Percentiles rank a stretch among this genome's conserved stretches.
Conservation (phyloP, 2,113 vertebrate species). For the Centropristis striata region DNA sequence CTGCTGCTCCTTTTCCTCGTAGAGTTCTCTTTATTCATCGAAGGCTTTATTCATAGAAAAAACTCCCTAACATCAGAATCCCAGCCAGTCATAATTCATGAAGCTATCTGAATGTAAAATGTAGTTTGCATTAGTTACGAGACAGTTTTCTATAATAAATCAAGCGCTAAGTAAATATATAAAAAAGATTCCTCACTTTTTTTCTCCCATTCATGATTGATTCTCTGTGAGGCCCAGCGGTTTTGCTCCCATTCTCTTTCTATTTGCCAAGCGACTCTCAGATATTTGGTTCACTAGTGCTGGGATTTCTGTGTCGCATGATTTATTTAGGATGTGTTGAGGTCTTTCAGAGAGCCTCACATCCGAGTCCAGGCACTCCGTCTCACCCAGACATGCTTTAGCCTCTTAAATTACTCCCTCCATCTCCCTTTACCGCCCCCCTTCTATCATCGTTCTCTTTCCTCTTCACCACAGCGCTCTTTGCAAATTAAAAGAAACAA, state of each 20-base stretch:
- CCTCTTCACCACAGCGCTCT: conserved; percentile 40
- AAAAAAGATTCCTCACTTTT: neutral
- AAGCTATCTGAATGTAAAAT: neutral
- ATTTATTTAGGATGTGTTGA: conserved; percentile 79
- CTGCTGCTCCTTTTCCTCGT: neutral
- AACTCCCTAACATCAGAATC: conserved; percentile 17
- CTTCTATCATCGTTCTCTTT: conserved; percentile 11
- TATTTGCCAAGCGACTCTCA: conserved; percentile 41
- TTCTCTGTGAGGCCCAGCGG: conserved; percentile 34
- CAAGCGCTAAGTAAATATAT: conserved; percentile 13
- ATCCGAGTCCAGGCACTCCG: conserved; percentile 39
- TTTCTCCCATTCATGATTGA: conserved; percentile 35
- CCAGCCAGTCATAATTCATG: conserved; percentile 31
- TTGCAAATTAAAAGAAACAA: conserved; percentile 75
- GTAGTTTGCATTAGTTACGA: conserved; percentile 4
- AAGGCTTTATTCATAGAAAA: conserved; percentile 24
- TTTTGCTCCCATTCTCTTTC: conserved; percentile 57
- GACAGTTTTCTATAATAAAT: conserved; percentile 25
- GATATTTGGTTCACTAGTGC: conserved; percentile 69
- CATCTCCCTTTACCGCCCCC: neutral
- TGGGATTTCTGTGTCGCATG: conserved; percentile 75
- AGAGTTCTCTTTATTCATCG: neutral
- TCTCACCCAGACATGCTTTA: conserved; percentile 56
- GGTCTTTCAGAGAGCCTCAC: conserved; percentile 67
- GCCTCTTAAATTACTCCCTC: conserved; percentile 69